These are phyloP conservation scores for Wasmannia auropunctata DNA, from an alignment of 1,140 invertebrate genomes.

Conservation along the genomic window DNA sequence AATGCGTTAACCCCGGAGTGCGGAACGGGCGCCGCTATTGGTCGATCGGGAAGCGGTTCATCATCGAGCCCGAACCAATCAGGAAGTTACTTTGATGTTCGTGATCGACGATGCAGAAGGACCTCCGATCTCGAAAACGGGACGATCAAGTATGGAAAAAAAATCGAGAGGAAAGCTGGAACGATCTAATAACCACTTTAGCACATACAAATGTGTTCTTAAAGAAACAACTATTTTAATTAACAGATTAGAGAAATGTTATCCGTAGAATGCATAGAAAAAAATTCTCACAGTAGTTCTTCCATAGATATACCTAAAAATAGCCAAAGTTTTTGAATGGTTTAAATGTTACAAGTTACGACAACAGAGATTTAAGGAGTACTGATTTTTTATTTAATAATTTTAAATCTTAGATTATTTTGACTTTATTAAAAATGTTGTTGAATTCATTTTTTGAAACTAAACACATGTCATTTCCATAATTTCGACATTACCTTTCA, in stretches of 20 bases:
- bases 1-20: conserved; percentile 59
- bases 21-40: neutral
- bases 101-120: conserved; percentile 25
- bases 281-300: neutral
- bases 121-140: neutral
- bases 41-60: conserved; percentile 27
- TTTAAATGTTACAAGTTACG: neutral
- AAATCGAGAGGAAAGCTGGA: neutral
- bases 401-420: neutral
- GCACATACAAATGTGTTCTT: neutral
- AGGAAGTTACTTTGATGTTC: conserved; percentile 9
- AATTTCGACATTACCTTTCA: neutral
- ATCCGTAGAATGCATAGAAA: neutral
- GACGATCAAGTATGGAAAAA: neutral
- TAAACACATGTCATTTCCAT: neutral
- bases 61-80: neutral
- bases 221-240: neutral
- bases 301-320: neutral
- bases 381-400: no score
- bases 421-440: neutral
- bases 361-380: no score
- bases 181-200: neutral
- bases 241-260: neutral
- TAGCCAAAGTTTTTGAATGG: neutral
- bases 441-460: no score